Evolutionary conservation across 2,113 vertebrate species (phyloP).

Genomic region (Quiscalus mexicanus): DNA sequence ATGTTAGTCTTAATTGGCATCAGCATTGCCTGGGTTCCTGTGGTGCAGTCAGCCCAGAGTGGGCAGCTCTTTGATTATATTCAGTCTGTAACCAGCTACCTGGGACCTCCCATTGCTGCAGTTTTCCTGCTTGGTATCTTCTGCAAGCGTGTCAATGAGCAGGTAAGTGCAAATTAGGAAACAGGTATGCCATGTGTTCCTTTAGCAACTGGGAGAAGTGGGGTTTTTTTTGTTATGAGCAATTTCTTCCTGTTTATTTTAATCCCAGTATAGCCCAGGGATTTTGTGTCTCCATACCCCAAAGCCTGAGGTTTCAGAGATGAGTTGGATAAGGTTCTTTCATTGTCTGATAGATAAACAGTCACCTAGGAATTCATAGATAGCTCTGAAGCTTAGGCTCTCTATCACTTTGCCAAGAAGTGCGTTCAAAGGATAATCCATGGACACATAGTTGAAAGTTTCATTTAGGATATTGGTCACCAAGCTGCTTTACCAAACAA

Average conservation of each 20-base stretch:
- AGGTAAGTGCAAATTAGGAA: constrained; percentile 69
- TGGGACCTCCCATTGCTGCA: constrained; percentile 91
- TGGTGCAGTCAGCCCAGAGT: constrained; percentile 88
- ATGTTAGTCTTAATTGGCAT: constrained; percentile 87
- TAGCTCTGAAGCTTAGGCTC: neutral
- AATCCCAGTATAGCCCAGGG: neutral
- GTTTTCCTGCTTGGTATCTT: constrained; percentile 91
- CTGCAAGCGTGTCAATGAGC: constrained; percentile 90
- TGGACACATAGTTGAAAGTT: neutral
- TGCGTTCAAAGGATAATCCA: neutral
- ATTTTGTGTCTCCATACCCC: neutral
- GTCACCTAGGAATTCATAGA: neutral
- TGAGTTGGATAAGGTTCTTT: neutral
- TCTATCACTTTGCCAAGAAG: neutral
- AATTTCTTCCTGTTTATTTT: neutral
- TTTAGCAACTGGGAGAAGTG: neutral
- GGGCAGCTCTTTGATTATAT: constrained; percentile 97
- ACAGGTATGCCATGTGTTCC: neutral
- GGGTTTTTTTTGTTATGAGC: neutral
- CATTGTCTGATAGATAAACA: neutral
- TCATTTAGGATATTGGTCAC: neutral
- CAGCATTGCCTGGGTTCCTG: constrained; percentile 95
- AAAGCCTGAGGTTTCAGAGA: neutral
- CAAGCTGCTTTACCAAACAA: neutral
- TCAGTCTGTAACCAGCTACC: constrained; percentile 91